Evolutionary conservation across 1,140 invertebrate genomes (phyloP).

Genomic region (Halictus rubicundus): DNA sequence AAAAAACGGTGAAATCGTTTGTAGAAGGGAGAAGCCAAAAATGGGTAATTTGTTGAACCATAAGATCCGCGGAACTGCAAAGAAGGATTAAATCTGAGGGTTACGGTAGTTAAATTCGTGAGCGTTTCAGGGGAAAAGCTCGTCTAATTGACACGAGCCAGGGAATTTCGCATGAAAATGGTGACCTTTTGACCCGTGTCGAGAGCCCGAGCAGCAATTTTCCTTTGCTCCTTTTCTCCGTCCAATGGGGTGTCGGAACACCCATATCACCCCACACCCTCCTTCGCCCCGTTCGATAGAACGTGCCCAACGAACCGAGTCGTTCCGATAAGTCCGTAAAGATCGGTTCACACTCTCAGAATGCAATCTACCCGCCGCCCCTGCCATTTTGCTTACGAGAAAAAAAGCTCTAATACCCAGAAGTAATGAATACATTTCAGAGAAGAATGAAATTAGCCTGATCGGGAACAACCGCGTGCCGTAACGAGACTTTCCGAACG

Average conservation of each 20-base stretch:
- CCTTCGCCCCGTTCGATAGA: constrained; percentile 17
- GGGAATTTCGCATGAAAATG: constrained; percentile 41
- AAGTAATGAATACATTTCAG: background rate
- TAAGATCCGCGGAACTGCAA: too few relatives aligned
- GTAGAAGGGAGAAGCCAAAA: too few relatives aligned
- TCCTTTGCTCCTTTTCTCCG: background rate
- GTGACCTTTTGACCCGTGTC: constrained; percentile 40
- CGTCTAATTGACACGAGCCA: background rate
- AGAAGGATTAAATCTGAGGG: background rate
- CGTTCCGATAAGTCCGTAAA: constrained; percentile 16
- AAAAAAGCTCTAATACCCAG: background rate
- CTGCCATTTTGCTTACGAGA: background rate
- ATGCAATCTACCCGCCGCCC: background rate
- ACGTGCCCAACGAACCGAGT: constrained; percentile 4
- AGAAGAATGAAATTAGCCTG: too few relatives aligned
- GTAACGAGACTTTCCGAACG: too few relatives aligned
- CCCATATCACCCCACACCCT: constrained; percentile 34
- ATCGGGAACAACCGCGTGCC: too few relatives aligned
- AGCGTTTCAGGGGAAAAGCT: background rate
- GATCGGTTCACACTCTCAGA: background rate
- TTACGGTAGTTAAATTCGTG: background rate
- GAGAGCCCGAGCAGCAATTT: constrained; percentile 1
- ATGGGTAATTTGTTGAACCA: too few relatives aligned
- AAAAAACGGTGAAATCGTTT: too few relatives aligned
- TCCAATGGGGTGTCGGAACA: background rate